A percentile compares a stretch with the other conserved stretches of the same genome.
These are phyloP conservation scores for Myanophis thanlyinensis DNA, from an alignment of 2,113 vertebrate genomes.

Conservation along the genomic window DNA sequence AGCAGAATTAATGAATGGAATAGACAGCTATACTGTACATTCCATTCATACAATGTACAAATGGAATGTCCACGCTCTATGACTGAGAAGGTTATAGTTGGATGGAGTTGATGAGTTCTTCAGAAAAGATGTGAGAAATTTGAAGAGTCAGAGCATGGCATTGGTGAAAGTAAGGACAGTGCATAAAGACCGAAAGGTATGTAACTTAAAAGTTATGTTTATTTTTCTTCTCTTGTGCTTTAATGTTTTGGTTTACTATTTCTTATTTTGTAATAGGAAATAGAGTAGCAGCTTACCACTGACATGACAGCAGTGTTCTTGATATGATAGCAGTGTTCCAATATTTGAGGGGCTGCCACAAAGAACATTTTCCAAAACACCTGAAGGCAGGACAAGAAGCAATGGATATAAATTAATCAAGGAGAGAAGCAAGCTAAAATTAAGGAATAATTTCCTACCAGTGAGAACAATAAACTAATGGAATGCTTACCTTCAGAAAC, in stretches of 20 bases:
- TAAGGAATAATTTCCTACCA: no score
- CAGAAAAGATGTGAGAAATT: neutral
- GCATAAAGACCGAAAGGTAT: neutral
- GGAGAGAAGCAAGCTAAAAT: no score
- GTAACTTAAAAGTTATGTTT: neutral
- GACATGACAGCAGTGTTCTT: neutral
- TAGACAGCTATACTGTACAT: neutral
- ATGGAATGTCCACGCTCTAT: neutral
- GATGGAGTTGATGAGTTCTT: neutral
- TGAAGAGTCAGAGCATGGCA: neutral
- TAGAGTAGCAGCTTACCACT: neutral
- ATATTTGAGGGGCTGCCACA: neutral
- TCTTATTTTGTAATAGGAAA: neutral
- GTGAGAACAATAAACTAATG: no score
- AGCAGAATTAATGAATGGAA: neutral
- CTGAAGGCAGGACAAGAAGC: neutral
- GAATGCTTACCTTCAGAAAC: no score
- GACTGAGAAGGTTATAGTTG: neutral
- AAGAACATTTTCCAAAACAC: no score
- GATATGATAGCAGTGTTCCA: neutral
- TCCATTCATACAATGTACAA: neutral
- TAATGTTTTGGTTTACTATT: neutral
- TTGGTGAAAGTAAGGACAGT: neutral
- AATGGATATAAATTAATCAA: neutral
- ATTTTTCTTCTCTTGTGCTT: neutral